These are phyloP conservation scores for Rhodophaea formosa DNA, from an alignment of 2,888 invertebrate species.

Conservation along the genomic window DNA sequence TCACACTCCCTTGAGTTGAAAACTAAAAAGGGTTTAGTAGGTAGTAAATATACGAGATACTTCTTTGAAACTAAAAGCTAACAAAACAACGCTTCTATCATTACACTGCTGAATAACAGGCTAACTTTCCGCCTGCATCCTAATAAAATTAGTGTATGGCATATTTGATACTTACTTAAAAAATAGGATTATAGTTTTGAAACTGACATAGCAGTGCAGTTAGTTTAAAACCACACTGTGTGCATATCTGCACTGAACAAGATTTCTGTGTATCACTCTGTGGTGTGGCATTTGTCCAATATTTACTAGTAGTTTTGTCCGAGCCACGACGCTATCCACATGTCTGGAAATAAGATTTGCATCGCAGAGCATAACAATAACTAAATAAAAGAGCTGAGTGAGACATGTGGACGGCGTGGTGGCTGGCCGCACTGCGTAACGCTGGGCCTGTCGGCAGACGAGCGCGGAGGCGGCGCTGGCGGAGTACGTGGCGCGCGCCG, in stretches of 20 bases:
- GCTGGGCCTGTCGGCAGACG: conserved; percentile 32
- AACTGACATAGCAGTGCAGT: conserved; percentile 3
- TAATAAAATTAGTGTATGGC: background rate
- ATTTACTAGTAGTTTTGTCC: conserved; percentile 5
- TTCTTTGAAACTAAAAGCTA: background rate
- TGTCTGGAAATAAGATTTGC: conserved; percentile 2
- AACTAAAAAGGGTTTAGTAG: background rate
- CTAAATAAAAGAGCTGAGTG: too few species aligned
- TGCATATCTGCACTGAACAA: conserved; percentile 13
- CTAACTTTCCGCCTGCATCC: background rate
- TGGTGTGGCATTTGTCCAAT: background rate
- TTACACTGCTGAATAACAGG: conserved; percentile 7
- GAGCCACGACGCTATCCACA: conserved; percentile 14
- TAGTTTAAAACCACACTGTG: conserved; percentile 1
- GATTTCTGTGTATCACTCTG: conserved; percentile 2
- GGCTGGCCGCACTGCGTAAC: background rate
- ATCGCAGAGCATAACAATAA: too few species aligned
- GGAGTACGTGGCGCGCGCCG: conserved; percentile 66
- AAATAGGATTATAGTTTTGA: background rate
- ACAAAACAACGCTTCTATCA: background rate
- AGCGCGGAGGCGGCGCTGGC: conserved; percentile 37
- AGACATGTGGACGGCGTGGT: background rate
- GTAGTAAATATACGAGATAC: background rate
- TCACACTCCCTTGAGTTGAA: conserved; percentile 13
- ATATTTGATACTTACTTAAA: background rate